Evolutionary conservation across 1,140 invertebrate genomes (phyloP), one percentile per base, ranked within the genome.

Genomic region (Mizuhopecten yessoensis): DNA sequence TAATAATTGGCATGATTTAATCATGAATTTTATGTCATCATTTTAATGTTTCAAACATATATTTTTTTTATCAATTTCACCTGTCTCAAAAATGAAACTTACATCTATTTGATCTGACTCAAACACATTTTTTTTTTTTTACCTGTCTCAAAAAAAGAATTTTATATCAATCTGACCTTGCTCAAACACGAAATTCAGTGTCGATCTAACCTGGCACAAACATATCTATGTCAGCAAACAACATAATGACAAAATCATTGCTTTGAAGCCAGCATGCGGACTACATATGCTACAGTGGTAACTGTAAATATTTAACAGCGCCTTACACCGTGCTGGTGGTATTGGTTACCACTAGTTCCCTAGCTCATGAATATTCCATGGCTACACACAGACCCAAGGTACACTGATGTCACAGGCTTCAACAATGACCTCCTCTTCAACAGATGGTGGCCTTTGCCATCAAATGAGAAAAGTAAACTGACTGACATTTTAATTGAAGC

Each of bases 361-460:
- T 29, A 75, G 23, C 57, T 75, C 15, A 75, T 75, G 57, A 75
- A 75, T 75, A 75, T 75, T 75, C 57, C n/a, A 75, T 11, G n/a
- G 57, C 7, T 75, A 29, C 57, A 29, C 3, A n/a, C 17, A 17
- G 57, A 75, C 23, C 5, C n/a, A 75, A 29, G 57, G 57, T 75
- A 75, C 57, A 75, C 29, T 75, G 23, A n/a, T 75, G 57, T 75
- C 57, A 75, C 57, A 75, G 57, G 57, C 57, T 1, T 29, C 57
- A 75, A 29, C n/a, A 29, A 5, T 17, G n/a, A 23, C n/a, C n/a
- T n/a, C n/a, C n/a, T n/a, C 57, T 29, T 29, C n/a, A 75, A 29
- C 57, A 75, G 57, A 75, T 75, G 36, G 57, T 75, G 57, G 57
- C 57, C 57, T 75, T 75, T 17, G 29, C 57, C 57, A 29, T 75